A percentile compares a stretch with the other conserved stretches of the same genome.
Conservation (phyloP, 2,888 invertebrate species). For the Allophyes oxyacanthae region DNA sequence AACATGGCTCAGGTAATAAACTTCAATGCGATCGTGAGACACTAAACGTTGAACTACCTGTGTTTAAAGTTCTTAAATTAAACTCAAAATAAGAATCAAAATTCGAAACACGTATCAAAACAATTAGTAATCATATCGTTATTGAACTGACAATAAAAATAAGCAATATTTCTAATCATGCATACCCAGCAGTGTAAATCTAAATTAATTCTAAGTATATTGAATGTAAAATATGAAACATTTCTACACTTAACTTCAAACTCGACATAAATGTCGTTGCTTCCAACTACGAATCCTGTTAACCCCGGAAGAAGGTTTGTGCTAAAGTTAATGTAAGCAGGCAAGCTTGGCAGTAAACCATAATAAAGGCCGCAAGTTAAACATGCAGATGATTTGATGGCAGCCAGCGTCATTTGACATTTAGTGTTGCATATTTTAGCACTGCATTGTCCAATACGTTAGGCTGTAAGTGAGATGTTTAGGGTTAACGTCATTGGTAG, state of each 20-base stretch:
- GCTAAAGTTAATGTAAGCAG: conserved; percentile 45
- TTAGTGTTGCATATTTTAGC: conserved; percentile 54
- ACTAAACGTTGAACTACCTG: too few species aligned
- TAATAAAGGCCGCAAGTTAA: conserved; percentile 54
- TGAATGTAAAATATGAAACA: too few species aligned
- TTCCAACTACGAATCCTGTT: conserved; percentile 16
- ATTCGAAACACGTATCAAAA: too few species aligned
- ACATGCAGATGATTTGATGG: conserved; percentile 51
- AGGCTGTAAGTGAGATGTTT: conserved; percentile 34
- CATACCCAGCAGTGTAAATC: too few species aligned
- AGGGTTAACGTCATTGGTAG: conserved; percentile 6
- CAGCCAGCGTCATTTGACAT: conserved; percentile 44
- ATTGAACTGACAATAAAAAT: too few species aligned
- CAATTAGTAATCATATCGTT: too few species aligned
- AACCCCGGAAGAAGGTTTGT: conserved; percentile 42
- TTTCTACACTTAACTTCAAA: background rate
- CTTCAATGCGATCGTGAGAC: too few species aligned
- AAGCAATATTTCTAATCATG: too few species aligned
- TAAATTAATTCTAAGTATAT: too few species aligned
- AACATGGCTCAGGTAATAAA: too few species aligned
- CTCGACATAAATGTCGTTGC: conserved; percentile 3
- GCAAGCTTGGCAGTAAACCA: conserved; percentile 39
- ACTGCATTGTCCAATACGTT: conserved; percentile 31
- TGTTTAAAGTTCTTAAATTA: too few species aligned
- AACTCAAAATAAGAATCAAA: too few species aligned